Conservation (phyloP, 2,113 vertebrate species). For the Syngnathus floridae region DNA sequence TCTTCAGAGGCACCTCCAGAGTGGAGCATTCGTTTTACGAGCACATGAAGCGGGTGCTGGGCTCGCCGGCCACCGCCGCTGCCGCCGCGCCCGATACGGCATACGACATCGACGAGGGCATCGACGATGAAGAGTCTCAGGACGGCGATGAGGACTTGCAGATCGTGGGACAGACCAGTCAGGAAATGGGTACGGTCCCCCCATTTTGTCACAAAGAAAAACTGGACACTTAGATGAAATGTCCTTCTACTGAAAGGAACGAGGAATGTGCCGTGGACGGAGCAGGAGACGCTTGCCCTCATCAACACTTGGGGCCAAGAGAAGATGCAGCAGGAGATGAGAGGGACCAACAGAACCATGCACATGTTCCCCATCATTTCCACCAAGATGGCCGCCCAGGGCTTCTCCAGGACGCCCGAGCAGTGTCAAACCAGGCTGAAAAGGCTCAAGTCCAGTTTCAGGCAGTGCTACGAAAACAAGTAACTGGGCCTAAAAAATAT, state of each 20-base stretch:
- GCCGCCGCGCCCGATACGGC: conserved; percentile 37
- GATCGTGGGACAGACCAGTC: conserved; percentile 39
- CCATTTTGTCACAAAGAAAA: not conserved
- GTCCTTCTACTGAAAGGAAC: conserved; percentile 33
- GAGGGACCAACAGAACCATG: conserved; percentile 51
- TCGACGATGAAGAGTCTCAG: conserved; percentile 46
- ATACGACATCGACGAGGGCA: conserved; percentile 42
- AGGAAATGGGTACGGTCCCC: conserved; percentile 43
- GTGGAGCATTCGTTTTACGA: conserved; percentile 59
- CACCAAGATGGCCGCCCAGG: conserved; percentile 53
- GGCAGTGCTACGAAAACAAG: conserved; percentile 69
- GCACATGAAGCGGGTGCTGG: conserved; percentile 52
- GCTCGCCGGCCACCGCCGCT: conserved; percentile 24
- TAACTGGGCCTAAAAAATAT: conserved; percentile 2
- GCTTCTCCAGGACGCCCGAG: conserved; percentile 63
- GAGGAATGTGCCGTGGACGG: conserved; percentile 62
- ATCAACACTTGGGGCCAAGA: conserved; percentile 65
- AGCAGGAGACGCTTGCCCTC: conserved; percentile 60
- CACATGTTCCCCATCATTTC: conserved; percentile 65
- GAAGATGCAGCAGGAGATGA: conserved; percentile 54
- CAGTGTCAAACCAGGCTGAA: conserved; percentile 69
- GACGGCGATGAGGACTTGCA: conserved; percentile 53
- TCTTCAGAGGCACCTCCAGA: conserved; percentile 43
- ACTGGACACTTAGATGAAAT: not conserved
- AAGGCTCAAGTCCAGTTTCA: conserved; percentile 60